Base-by-base conservation (phyloP, 1,140 invertebrate genomes). In the Spodoptera litura region DNA sequence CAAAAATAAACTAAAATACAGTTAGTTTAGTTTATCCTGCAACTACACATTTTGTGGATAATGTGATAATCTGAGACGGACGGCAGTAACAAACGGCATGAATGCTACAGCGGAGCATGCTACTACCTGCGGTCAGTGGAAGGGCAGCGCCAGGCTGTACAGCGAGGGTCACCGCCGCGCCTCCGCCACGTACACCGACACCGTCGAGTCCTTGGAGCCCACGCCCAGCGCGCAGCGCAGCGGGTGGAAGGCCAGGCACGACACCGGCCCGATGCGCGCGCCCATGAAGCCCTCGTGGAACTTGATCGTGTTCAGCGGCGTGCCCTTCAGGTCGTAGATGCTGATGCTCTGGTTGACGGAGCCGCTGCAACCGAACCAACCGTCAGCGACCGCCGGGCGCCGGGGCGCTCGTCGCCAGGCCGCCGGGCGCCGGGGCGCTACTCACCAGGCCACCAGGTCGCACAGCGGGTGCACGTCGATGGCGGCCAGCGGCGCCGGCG, bases 261-360 rank as follows among this genome's bases (percentile, higher is more conserved):
- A 97, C 71, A 98, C 97, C 38, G 97, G 96, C 15, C 97, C 97
- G 78, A 98, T 97, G 83, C 97, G 96, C 81, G 98, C 96, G 49
- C 97, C 97, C 96, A 98, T 98, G 90, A 99, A 99, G 59, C 98
- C 98, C 88, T 99, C 98, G 88, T 98, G 97, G 87, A 97, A 97
- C 89, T 97, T 97, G 85, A 99, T 97, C 2, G 96, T 96, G 88
- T 97, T 97, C 79, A 98, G 95, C 35, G 94, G 90, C 4, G 95
- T 94, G 15, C 98, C 98, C 55, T 96, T 95, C 76, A 96, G 96
- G 87, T 97, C 97, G 92, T 97, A 97, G 6, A 99, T 96, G 78
- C 96, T 96, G 74, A 99, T 97, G 81, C 96, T 96, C 83, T 98
- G 98, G 94, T 97, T 97, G 55, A 96, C 95, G 2, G 97, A 97